Conservation (phyloP, 2,797 vertebrate species). For the Sylvilagus floridanus region DNA sequence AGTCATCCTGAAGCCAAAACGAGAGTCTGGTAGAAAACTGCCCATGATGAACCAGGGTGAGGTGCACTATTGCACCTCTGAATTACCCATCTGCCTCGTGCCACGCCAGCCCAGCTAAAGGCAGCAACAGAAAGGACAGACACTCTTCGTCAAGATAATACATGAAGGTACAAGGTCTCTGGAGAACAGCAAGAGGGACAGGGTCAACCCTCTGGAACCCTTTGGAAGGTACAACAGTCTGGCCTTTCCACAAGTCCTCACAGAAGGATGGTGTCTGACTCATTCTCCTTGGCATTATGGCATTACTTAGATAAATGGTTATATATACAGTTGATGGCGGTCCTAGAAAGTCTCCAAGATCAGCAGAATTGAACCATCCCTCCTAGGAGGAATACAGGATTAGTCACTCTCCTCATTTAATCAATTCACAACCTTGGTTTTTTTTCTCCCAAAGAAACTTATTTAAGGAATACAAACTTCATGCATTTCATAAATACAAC, state of each 20-base stretch:
- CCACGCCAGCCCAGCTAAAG: neutral
- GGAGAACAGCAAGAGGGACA: neutral
- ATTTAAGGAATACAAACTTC: too few species aligned
- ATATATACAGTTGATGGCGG: neutral
- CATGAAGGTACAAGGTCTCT: neutral
- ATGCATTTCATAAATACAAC: too few species aligned
- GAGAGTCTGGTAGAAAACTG: neutral
- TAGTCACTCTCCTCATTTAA: neutral
- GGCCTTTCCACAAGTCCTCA: neutral
- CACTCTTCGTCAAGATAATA: neutral
- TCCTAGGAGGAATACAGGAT: neutral
- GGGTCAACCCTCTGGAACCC: neutral
- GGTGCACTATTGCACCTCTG: neutral
- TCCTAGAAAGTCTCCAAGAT: neutral
- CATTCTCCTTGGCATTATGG: neutral
- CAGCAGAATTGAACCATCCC: neutral
- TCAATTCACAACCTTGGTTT: neutral
- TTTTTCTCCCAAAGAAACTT: too few species aligned
- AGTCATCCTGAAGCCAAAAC: slow-evolving; percentile 23
- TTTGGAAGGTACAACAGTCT: neutral
- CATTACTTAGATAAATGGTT: neutral
- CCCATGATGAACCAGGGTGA: neutral
- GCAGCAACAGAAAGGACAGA: neutral
- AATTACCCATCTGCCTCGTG: neutral
- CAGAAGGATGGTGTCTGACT: neutral